Base-by-base conservation (phyloP, 2,888 invertebrate genomes). In the Cheilosia impressa region DNA sequence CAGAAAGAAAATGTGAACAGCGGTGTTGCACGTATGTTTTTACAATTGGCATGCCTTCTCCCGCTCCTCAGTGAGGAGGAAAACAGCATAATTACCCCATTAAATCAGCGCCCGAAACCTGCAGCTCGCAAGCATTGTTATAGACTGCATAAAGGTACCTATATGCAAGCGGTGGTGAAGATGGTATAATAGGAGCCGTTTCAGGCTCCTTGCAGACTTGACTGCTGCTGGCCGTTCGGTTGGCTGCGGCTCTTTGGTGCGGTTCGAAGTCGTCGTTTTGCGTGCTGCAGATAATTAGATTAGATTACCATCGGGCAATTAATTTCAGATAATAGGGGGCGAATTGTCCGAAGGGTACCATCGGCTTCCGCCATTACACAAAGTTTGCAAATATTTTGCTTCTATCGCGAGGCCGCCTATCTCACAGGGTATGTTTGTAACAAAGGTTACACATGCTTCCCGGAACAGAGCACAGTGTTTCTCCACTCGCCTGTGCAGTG, bases 221-320 rank as follows among this genome's bases (percentile, higher is more conserved):
- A 58, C 68, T 68, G 83, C 13, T 13, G 10, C 38, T 13, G n/a
- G n/a, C 38, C 4, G n/a, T 22, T 55, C 15, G 65, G 34, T 34
- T 43, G 75, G 19, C 62, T 76, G n/a, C n/a, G 80, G 58, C 55
- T 84, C 73, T 63, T 82, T 71, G 72, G 50, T 66, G 31, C 52
- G 62, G 73, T 69, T 58, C 58, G 52, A 24, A 31, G 45, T 50
- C 43, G 43, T 68, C 63, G 84, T 80, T 77, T 85, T 85, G 85
- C 85, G 85, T 85, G 85, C 66, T 68, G 68, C 76, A 85, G 85
- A 85, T 85, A 85, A 85, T 85, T 85, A 81, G 85, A 85, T 85
- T 85, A 81, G 85, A 85, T 85, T 85, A 85, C 81, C 85, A 85
- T 85, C 85, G 72, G 85, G 76, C 85, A 85, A 85, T 85, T 85